A percentile compares a stretch with the other conserved stretches of the same genome.
These are phyloP conservation scores for Chloroclystis v-ata DNA, from an alignment of 2,888 invertebrate genomes.

Conservation along the genomic window DNA sequence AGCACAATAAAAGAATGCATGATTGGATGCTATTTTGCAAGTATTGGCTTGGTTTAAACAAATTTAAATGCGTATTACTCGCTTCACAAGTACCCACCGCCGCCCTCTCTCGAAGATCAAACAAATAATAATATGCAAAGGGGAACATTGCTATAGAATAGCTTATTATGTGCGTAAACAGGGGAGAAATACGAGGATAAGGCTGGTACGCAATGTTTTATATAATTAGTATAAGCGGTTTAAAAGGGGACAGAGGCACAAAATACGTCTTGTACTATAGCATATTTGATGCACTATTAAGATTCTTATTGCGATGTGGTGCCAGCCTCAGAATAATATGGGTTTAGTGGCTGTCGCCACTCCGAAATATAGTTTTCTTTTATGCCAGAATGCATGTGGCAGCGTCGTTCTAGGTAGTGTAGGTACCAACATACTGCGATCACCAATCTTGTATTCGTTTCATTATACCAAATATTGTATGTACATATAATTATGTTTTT, in stretches of 20 bases:
- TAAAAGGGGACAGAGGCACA: constrained; percentile 46
- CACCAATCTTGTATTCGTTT: no score
- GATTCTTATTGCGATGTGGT: no score
- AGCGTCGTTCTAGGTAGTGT: no score
- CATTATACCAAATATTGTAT: no score
- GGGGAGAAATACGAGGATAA: constrained; percentile 45
- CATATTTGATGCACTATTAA: neutral
- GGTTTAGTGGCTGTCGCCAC: no score
- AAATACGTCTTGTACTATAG: neutral
- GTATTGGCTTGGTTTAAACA: constrained; percentile 2
- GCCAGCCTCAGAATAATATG: no score
- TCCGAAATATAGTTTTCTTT: no score
- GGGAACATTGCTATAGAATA: constrained; percentile 54
- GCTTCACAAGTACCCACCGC: constrained; percentile 20
- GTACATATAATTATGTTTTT: no score
- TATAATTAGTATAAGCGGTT: constrained; percentile 75
- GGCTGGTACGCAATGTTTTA: constrained; percentile 63
- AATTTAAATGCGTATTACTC: constrained; percentile 20
- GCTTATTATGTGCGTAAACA: constrained; percentile 62
- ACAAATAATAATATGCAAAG: constrained; percentile 60
- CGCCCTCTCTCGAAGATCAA: constrained; percentile 63
- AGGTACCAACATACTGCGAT: no score
- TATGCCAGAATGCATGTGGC: no score
- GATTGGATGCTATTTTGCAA: neutral
- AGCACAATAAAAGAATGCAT: neutral